phyloP scores from a whole-genome alignment of 2,888 invertebrate genomes.

The Acanthosepion lycidas region DNA sequence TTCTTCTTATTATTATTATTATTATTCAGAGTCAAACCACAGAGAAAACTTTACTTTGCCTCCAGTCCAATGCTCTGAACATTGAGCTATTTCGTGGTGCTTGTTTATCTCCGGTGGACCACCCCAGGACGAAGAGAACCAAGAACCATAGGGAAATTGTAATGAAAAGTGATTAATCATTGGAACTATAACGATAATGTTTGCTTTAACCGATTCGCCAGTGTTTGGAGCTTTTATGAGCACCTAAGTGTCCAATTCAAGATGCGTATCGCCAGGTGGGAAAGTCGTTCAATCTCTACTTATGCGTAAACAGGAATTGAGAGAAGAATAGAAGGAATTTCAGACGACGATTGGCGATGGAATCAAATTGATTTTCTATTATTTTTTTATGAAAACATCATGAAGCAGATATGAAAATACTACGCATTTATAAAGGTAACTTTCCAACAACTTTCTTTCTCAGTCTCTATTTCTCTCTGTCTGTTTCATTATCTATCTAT shows the following conservation, averaged over 20 bases:
- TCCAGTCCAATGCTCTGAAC: neutral
- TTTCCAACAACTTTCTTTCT: too few species aligned
- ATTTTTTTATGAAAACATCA: too few species aligned
- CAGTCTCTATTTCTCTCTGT: neutral
- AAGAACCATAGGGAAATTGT: neutral
- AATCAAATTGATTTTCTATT: neutral
- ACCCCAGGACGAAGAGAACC: neutral
- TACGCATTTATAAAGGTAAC: too few species aligned
- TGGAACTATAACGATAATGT: neutral
- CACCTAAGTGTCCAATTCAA: neutral
- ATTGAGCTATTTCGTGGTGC: neutral
- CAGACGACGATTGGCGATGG: neutral
- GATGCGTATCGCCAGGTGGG: neutral
- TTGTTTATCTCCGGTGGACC: neutral
- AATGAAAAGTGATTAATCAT: slow-evolving; percentile 4
- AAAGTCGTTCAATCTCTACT: neutral
- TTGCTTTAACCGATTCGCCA: neutral
- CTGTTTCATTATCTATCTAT: too few species aligned
- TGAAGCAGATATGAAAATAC: too few species aligned
- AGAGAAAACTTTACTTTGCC: neutral
- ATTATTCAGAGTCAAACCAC: too few species aligned
- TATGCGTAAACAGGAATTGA: neutral
- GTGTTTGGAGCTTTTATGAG: neutral
- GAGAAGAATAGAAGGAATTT: neutral
- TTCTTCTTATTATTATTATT: too few species aligned